A percentile compares a stretch with the other conserved stretches of the same genome.
These are phyloP conservation scores for Telmatherina bonti DNA, from an alignment of 2,797 vertebrate genomes.

Conservation along the genomic window DNA sequence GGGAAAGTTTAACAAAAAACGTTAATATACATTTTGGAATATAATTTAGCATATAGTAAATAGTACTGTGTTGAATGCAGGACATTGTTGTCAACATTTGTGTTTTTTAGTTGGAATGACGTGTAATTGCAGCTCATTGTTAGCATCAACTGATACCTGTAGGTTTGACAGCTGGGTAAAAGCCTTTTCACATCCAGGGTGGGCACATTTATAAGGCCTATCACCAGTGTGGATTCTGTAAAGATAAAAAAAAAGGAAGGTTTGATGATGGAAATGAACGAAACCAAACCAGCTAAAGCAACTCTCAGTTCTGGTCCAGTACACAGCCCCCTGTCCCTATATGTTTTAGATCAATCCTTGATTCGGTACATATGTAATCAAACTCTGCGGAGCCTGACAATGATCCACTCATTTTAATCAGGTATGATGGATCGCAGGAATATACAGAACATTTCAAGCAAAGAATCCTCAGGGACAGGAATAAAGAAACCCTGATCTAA, in stretches of 20 bases:
- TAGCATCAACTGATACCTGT: slow-evolving; percentile 82
- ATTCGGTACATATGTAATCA: neutral
- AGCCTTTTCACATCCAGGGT: slow-evolving; percentile 97
- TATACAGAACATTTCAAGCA: neutral
- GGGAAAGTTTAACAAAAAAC: too few species aligned
- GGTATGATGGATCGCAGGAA: neutral
- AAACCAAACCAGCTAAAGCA: neutral
- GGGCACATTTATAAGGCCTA: slow-evolving; percentile 98
- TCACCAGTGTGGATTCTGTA: slow-evolving; percentile 98
- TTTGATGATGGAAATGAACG: neutral
- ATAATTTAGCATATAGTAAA: neutral
- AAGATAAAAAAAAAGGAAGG: slow-evolving; percentile 4
- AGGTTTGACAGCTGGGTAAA: slow-evolving; percentile 99
- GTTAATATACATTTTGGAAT: neutral
- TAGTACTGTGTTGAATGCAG: too few species aligned
- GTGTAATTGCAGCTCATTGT: neutral
- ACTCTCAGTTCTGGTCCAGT: neutral
- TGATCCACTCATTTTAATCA: neutral
- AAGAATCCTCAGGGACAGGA: too few species aligned
- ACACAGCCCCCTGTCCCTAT: neutral
- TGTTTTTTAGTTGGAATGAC: neutral
- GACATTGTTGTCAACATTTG: neutral
- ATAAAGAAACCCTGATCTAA: neutral
- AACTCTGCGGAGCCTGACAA: neutral
- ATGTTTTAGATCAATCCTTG: neutral